Evolutionary conservation across 2,113 vertebrate genomes (phyloP), one percentile per base, ranked within the genome.

Genomic region (Phyllostomus hastatus): DNA sequence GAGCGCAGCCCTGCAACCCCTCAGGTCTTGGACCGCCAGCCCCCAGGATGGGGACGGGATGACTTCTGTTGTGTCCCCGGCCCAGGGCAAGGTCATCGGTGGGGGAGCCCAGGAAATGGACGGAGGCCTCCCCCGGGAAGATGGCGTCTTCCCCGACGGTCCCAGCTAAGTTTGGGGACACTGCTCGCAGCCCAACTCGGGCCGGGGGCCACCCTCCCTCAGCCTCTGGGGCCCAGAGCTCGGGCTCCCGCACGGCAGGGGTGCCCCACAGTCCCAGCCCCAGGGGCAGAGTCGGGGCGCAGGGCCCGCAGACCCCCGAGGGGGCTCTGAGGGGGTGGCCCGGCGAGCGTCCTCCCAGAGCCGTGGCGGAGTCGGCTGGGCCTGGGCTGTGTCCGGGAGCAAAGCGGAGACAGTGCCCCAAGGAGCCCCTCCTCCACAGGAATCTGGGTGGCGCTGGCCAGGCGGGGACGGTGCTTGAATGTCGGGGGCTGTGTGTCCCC

Each of bases 41-140:
- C 50, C 50, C 50, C 7, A 0, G 75, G 24, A 5, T 16, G 2
- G 5, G n/a, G 19, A 17, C 3, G 15, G 28, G 4, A 5, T 2
- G 1, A 26, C 1, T 33, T 20, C 26, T 7, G 5, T 11, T 3
- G n/a, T 41, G 15, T 19, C 8, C 8, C 3, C 9, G 3, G 17
- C 16, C 67, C 7, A 5, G 26, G 2, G 2, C 15, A 35, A 12
- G 41, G 16, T 9, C 67, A 4, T 11, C 0, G 8, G 0, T 43
- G 1, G 12, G n/a, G 1, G 8, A 2, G 15, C 11, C 89, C 22
- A 10, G 19, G 38, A 82, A 19, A 22, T 48, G 52, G 6, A 4
- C 0, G 0, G 20, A 17, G 79, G 2, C 50, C 11, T 46, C 20
- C n/a, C 4, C 5, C 1, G 20, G 76, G 11, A 33, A 26, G 61